Conservation (phyloP, 2,888 invertebrate genomes). For the Cephus rjabovi region DNA sequence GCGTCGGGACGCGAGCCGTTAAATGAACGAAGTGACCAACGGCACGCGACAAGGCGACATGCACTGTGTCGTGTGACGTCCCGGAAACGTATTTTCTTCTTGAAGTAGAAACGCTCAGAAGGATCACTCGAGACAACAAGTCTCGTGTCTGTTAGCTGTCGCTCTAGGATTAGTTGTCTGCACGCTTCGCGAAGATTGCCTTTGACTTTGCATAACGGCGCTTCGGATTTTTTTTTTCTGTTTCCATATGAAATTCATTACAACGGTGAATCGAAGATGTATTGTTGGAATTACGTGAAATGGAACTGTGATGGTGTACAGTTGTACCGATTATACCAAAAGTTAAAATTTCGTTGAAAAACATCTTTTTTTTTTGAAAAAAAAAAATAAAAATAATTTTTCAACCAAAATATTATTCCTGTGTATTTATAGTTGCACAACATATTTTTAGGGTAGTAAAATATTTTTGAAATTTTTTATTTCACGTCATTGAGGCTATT, state of each 20-base stretch:
- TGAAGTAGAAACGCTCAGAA: background rate
- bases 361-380: too few relatives aligned
- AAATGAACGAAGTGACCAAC: conserved; percentile 24
- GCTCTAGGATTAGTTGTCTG: background rate
- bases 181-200: background rate
- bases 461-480: background rate
- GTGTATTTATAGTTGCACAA: background rate
- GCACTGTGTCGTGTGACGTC: conserved; percentile 34
- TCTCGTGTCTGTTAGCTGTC: background rate
- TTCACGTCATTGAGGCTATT: background rate
- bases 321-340: background rate
- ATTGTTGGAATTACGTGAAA: background rate
- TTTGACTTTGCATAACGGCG: background rate
- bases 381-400: background rate
- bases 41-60: conserved; percentile 34
- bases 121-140: background rate
- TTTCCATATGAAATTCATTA: background rate
- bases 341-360: background rate
- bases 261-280: background rate
- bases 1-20: conserved; percentile 8
- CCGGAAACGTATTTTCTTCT: conserved; percentile 20
- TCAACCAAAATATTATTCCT: too few relatives aligned
- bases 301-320: background rate
- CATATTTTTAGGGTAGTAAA: background rate
- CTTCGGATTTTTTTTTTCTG: background rate